Conservation (phyloP, 2,888 invertebrate species). For the Baccha elongata region DNA sequence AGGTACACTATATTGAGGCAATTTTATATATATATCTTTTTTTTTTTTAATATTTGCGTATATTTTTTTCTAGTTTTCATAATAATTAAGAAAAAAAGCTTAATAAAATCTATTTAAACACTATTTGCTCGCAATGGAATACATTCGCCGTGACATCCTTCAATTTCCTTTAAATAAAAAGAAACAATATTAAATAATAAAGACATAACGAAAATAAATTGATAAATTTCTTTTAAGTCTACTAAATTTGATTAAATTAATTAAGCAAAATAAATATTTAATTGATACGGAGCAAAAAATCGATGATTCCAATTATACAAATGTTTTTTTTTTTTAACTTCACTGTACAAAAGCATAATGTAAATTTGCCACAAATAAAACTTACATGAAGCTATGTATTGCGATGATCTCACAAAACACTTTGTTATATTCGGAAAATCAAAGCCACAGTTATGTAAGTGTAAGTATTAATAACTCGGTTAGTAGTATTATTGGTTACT, state of each 20-base stretch:
- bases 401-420: too few species aligned
- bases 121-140: slow-evolving; percentile 85
- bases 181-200: slow-evolving; percentile 77
- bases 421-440: neutral
- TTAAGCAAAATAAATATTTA: neutral
- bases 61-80: slow-evolving; percentile 33
- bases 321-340: neutral
- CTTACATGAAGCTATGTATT: neutral
- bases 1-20: slow-evolving; percentile 36
- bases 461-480: too few species aligned
- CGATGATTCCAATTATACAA: neutral
- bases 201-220: slow-evolving; percentile 73
- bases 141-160: slow-evolving; percentile 85
- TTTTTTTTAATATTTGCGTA: slow-evolving; percentile 6
- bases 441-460: neutral
- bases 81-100: slow-evolving; percentile 45
- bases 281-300: neutral
- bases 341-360: neutral
- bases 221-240: slow-evolving; percentile 6
- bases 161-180: slow-evolving; percentile 81
- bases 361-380: neutral
- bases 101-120: slow-evolving; percentile 81
- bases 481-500: too few species aligned
- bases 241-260: slow-evolving; percentile 3
- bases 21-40: slow-evolving; percentile 24